phyloP scores from a whole-genome alignment of 2,888 invertebrate species.

The Bimastos eiseni region DNA sequence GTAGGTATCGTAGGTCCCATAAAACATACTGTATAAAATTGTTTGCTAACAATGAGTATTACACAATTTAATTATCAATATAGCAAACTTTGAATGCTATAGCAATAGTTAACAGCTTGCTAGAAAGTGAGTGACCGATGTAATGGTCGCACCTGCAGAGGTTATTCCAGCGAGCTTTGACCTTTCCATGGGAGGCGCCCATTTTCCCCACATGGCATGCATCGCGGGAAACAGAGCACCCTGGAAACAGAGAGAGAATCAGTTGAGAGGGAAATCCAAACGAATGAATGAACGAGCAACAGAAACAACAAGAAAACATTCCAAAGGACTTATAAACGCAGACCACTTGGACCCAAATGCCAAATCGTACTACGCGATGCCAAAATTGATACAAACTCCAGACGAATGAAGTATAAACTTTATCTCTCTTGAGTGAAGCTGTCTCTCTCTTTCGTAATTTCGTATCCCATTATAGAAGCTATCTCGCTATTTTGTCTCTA shows the following conservation, averaged over 20 bases:
- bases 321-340: no score
- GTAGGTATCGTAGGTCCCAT: no score
- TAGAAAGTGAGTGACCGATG: not conserved
- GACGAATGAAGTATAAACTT: no score
- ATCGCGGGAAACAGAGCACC: conserved; percentile 84
- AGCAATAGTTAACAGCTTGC: not conserved
- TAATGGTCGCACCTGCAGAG: conserved; percentile 44
- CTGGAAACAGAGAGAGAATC: conserved; percentile 32
- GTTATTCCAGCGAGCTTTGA: conserved; percentile 44
- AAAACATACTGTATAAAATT: not conserved
- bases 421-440: no score
- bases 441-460: no score
- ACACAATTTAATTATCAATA: not conserved
- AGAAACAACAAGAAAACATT: not conserved
- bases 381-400: no score
- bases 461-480: no score
- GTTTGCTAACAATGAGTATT: not conserved
- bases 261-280: not conserved
- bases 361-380: no score
- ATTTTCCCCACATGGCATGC: conserved; percentile 85
- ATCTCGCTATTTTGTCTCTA: no score
- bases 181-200: conserved; percentile 83
- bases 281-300: not conserved
- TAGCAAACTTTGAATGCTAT: not conserved
- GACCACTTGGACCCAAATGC: no score